phyloP scores from a whole-genome alignment of 2,888 invertebrate species.

The Amphiduros pacificus region DNA sequence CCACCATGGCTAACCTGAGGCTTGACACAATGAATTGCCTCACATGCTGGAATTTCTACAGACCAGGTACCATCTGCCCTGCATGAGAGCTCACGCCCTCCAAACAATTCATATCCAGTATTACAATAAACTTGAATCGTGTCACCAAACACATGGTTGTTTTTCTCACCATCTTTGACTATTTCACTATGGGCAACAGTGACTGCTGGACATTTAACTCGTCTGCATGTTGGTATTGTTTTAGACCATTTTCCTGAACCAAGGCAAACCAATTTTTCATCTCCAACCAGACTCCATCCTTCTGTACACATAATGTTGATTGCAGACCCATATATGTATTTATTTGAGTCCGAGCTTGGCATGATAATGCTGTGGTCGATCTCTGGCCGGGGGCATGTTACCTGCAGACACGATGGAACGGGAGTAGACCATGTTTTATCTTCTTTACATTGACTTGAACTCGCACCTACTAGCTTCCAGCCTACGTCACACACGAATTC shows the following conservation, averaged over 20 bases:
- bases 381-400: slow-evolving; percentile 31
- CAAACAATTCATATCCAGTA: slow-evolving; percentile 17
- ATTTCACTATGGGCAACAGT: neutral
- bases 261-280: slow-evolving; percentile 12
- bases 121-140: slow-evolving; percentile 15
- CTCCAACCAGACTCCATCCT: slow-evolving; percentile 8
- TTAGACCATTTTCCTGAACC: no score
- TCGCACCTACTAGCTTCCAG: slow-evolving; percentile 1
- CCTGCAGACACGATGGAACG: slow-evolving; percentile 41
- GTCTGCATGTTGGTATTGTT: neutral
- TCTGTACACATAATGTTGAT: neutral
- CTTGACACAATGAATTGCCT: slow-evolving; percentile 5
- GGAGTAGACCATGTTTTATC: slow-evolving; percentile 19
- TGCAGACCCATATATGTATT: neutral
- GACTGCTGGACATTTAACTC: neutral
- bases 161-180: neutral
- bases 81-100: slow-evolving; percentile 9
- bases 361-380: neutral
- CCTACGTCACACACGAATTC: slow-evolving; percentile 18
- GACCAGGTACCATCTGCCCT: slow-evolving; percentile 16
- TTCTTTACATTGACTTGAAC: slow-evolving; percentile 1
- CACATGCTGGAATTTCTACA: slow-evolving; percentile 4
- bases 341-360: no score
- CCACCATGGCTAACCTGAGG: slow-evolving; percentile 7
- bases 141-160: slow-evolving; percentile 9